Evolutionary conservation across 2,888 invertebrate species (phyloP), one percentile per base, ranked within the genome.

Genomic region (Apamea anceps): DNA sequence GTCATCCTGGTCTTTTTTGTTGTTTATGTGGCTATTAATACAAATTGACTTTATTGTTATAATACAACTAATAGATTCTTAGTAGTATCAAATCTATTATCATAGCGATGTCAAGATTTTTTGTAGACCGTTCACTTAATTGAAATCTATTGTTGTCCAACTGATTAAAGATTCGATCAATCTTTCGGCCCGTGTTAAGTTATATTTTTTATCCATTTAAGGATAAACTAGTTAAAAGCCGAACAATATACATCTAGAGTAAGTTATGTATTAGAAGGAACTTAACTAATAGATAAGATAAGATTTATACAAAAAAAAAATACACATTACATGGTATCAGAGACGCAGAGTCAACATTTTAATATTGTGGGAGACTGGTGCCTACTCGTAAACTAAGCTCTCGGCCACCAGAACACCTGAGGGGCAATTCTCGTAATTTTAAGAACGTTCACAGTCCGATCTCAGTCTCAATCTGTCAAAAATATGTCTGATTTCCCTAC

Each of bases 91-190:
- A 70, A 72, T 77, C 65, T 81, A 82, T 60, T 75, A 76, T 63
- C 63, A 70, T n/a, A 68, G 62, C 37, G 77, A 88, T 74, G 79
- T 79, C 77, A 89, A 81, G 25, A 48, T 3, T 81, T 89, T 87
- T 87, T 88, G 51, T 66, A 37, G 3, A 4, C n/a, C 28, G 18
- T 67, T 57, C 3, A 45, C 67, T 72, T 84, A 87, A 89, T 89
- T 84, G 74, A 81, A 77, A 80, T 83, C 76, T 81, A 54, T 85
- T 86, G 85, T 87, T 62, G 79, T 73, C 65, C 18, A 37, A 10
- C 70, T 82, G 75, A 88, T 89, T 72, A 60, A 54, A 78, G 68
- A 87, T 79, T 72, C 66, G 63, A 88, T 87, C 70, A 73, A 88
- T 88, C 62, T 82, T 72, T 75, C 42, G 57, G 51, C 32, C 13